phyloP scores from a whole-genome alignment of 1,140 invertebrate species.

The Heterodera schachtii region DNA sequence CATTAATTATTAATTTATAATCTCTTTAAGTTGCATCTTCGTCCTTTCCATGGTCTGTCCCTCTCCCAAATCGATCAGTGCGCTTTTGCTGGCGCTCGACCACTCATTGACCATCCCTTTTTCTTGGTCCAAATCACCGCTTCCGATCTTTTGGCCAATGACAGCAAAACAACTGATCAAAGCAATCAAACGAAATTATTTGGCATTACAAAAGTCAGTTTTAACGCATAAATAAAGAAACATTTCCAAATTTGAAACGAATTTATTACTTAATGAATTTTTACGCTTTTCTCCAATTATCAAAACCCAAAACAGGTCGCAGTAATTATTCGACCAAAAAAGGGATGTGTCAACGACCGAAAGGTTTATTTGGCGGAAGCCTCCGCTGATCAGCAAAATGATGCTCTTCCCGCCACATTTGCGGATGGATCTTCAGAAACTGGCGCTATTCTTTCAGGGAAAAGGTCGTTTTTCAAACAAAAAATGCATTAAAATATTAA shows the following conservation, averaged over 20 bases:
- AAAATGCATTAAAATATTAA: too few relatives aligned
- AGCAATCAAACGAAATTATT: neutral
- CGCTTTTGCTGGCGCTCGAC: conserved; percentile 8
- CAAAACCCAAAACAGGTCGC: neutral
- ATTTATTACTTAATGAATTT: too few relatives aligned
- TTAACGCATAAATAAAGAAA: too few relatives aligned
- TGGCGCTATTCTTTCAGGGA: neutral
- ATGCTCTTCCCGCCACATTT: neutral
- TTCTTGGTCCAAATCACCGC: conserved; percentile 24
- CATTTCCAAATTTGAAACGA: neutral
- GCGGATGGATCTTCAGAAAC: neutral
- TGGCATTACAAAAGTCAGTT: neutral
- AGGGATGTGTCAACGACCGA: neutral
- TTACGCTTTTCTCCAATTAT: neutral
- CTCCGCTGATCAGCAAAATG: neutral
- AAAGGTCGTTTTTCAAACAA: neutral
- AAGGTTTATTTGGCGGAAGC: neutral
- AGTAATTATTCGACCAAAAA: neutral
- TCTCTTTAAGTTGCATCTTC: conserved; percentile 10
- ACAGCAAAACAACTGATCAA: neutral
- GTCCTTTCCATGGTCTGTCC: neutral
- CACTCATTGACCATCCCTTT: conserved; percentile 16
- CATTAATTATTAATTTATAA: too few relatives aligned
- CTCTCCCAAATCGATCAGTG: conserved; percentile 9
- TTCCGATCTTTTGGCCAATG: neutral